Evolutionary conservation across 2,888 invertebrate species (phyloP).

Genomic region (Myathropa florea): DNA sequence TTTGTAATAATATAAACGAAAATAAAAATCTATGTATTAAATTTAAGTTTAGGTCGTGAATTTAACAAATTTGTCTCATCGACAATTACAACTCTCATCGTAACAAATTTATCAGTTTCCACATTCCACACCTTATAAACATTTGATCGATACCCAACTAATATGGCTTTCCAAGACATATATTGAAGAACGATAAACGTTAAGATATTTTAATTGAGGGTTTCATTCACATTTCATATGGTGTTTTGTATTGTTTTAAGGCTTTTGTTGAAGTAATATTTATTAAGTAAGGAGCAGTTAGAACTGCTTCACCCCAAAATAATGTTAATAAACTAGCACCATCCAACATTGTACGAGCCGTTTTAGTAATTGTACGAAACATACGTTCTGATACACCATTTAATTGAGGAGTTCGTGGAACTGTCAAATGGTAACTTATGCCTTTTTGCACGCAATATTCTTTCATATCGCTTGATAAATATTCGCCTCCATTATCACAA

Average conservation of each 20-base stretch:
- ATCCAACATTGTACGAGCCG: conserved; percentile 75
- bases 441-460: conserved; percentile 73
- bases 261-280: conserved; percentile 76
- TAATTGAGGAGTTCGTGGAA: conserved; percentile 76
- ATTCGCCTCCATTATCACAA: conserved; percentile 75
- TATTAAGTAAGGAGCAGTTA: conserved; percentile 76
- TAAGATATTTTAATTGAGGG: conserved; percentile 37
- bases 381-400: conserved; percentile 78
- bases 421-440: conserved; percentile 76
- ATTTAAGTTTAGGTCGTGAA: conserved; percentile 49
- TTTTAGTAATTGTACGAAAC: conserved; percentile 76
- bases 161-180: conserved; percentile 47
- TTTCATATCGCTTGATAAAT: conserved; percentile 74
- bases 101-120: conserved; percentile 73
- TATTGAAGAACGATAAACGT: conserved; percentile 40
- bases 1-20: too few relatives aligned
- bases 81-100: conserved; percentile 76
- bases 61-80: conserved; percentile 74
- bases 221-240: conserved; percentile 74
- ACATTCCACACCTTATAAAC: conserved; percentile 76
- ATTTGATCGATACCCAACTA: conserved; percentile 40
- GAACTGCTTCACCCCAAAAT: conserved; percentile 77
- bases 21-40: too few relatives aligned
- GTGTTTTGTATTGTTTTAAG: conserved; percentile 75
- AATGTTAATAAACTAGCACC: conserved; percentile 73